These are phyloP conservation scores for human DNA, from an alignment of 2,113 vertebrate species.

Conservation along the genomic window GRCh38 chr7:95223001-95223500, in stretches of 20 bases:
- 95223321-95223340: background rate
- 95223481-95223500: background rate
- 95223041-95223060: background rate
- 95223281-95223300: background rate
- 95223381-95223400: background rate
- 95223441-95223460: background rate
- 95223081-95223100: background rate
- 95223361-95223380: background rate
- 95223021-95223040: background rate
- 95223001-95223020: background rate
- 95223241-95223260: background rate
- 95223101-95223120: background rate
- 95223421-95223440: background rate
- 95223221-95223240: background rate
- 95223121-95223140: background rate
- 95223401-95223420: background rate
- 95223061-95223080: background rate
- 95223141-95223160: background rate
- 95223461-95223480: background rate
- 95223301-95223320: background rate
- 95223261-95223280: conserved; percentile 1
- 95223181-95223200: background rate
- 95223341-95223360: conserved; percentile 3
- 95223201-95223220: background rate
- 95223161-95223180: conserved; percentile 11